Evolutionary conservation across 2,113 vertebrate species (phyloP).

Genomic region (Strigops habroptila): DNA sequence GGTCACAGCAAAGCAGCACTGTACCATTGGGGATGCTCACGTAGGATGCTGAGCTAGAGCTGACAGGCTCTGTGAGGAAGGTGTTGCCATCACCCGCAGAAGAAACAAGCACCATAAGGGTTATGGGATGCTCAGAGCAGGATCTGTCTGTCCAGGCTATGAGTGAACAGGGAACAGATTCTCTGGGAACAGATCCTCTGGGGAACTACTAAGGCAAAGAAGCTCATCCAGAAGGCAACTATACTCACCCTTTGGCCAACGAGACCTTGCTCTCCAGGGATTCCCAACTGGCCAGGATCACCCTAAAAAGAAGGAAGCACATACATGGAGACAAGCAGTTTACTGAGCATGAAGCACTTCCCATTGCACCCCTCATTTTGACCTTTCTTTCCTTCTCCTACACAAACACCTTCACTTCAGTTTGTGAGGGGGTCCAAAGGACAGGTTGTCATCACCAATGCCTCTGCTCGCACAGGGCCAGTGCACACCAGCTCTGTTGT

Average conservation of each 20-base stretch:
- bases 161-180: neutral
- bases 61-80: neutral
- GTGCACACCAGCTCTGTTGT: neutral
- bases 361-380: neutral
- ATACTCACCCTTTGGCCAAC: constrained; percentile 86
- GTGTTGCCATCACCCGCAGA: neutral
- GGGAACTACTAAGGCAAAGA: neutral
- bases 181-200: neutral
- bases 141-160: neutral
- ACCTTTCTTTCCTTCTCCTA: neutral
- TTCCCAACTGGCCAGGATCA: constrained; percentile 79
- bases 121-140: neutral
- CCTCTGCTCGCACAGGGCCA: neutral
- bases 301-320: constrained; percentile 75
- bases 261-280: constrained; percentile 86
- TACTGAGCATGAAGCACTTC: neutral
- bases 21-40: neutral
- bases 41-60: neutral
- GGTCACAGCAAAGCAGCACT: neutral
- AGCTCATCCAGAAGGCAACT: neutral
- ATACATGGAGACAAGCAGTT: neutral
- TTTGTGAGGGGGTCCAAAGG: neutral
- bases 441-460: neutral
- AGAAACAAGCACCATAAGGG: neutral
- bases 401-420: neutral